These are phyloP conservation scores for Sebastes iracundus DNA, from an alignment of 2,797 vertebrate species.

Conservation along the genomic window DNA sequence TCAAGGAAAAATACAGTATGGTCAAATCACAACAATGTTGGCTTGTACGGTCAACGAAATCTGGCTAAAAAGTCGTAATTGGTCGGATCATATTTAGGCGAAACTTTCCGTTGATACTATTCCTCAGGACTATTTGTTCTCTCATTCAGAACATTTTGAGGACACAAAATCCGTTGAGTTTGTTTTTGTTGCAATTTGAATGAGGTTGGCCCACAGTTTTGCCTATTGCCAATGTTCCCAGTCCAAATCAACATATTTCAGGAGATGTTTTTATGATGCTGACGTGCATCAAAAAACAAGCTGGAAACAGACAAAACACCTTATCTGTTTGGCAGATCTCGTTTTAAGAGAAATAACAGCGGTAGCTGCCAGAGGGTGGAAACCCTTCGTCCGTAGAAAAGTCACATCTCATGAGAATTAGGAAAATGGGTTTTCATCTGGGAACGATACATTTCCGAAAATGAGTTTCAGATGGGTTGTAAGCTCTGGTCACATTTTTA, in stretches of 20 bases:
- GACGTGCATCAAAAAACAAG: constrained; percentile 3
- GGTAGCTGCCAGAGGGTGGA: constrained; percentile 19
- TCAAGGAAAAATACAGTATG: too few species aligned
- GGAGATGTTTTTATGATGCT: background rate
- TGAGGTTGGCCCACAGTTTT: background rate
- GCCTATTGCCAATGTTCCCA: background rate
- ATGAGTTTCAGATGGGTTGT: constrained; percentile 46
- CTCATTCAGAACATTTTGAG: background rate
- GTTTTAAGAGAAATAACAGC: constrained; percentile 16
- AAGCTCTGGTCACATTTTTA: background rate
- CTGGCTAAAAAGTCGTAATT: background rate
- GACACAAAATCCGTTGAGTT: background rate
- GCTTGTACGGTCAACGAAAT: background rate
- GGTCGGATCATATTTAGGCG: background rate
- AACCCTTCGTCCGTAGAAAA: constrained; percentile 5
- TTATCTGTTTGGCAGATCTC: constrained; percentile 28
- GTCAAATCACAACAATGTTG: background rate
- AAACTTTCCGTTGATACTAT: background rate
- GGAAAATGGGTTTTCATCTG: constrained; percentile 9
- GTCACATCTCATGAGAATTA: constrained; percentile 45
- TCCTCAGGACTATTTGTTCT: background rate
- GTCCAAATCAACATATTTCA: constrained; percentile 11
- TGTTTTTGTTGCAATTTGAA: background rate
- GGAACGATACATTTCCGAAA: constrained; percentile 18
- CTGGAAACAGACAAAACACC: constrained; percentile 37